These are phyloP conservation scores for Crematogaster levior DNA, from an alignment of 2,888 invertebrate genomes.

Conservation along the genomic window DNA sequence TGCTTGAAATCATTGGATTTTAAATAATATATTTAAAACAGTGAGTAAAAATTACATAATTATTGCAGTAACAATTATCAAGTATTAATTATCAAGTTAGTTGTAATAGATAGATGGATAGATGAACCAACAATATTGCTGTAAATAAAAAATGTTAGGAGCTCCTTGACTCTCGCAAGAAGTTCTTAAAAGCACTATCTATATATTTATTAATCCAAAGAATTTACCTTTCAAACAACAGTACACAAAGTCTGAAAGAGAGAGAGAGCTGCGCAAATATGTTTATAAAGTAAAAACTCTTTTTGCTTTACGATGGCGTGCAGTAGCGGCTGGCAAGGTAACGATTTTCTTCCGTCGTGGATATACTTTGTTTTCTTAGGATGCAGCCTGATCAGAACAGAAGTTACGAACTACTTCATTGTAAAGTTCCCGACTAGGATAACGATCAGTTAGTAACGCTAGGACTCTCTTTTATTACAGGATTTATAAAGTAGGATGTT, in stretches of 20 bases:
- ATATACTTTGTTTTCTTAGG: constrained; percentile 70
- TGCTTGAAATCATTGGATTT: background rate
- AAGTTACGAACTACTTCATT: constrained; percentile 76
- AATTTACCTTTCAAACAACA: background rate
- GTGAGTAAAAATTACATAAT: background rate
- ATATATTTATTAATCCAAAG: constrained; percentile 26
- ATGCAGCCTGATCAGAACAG: constrained; percentile 69
- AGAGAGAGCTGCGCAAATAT: constrained; percentile 28
- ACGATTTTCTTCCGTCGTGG: constrained; percentile 56
- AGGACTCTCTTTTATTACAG: constrained; percentile 24
- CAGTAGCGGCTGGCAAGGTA: constrained; percentile 13
- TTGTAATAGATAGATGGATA: background rate
- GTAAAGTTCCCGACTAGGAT: constrained; percentile 73
- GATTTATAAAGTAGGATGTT: constrained; percentile 43
- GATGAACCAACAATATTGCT: background rate
- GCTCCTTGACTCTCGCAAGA: background rate
- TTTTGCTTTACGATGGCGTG: constrained; percentile 13
- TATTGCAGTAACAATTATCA: background rate
- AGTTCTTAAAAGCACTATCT: constrained; percentile 11
- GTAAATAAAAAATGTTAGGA: background rate
- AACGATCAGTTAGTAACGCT: constrained; percentile 67
- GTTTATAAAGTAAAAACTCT: constrained; percentile 34
- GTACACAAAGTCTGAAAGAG: background rate
- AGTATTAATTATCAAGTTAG: background rate
- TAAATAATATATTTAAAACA: background rate